Percentiles rank a stretch among this genome's conserved stretches.
These are phyloP conservation scores for Motacilla tschutschensis DNA, from an alignment of 2,113 vertebrate genomes.

Conservation along the genomic window DNA sequence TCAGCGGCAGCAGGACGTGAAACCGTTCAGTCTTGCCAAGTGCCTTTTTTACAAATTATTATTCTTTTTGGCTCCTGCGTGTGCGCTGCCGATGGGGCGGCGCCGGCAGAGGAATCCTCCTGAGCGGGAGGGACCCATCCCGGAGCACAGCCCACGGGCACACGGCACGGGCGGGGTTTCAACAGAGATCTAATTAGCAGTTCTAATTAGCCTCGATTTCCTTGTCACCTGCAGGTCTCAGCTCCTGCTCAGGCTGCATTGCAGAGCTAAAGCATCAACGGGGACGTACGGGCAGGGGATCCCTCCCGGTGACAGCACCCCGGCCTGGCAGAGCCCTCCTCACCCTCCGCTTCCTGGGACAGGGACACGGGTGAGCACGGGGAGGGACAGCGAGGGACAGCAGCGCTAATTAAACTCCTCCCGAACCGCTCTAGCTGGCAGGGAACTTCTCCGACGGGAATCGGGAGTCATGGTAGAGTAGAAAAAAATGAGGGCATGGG, in stretches of 20 bases:
- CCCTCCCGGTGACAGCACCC: not conserved
- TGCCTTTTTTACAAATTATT: not conserved
- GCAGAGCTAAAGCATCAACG: not conserved
- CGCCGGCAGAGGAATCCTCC: not conserved
- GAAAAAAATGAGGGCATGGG: slow-evolving; percentile 8
- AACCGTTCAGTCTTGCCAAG: not conserved
- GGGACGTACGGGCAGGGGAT: fast-evolving
- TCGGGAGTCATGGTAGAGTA: not conserved
- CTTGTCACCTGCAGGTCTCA: not conserved
- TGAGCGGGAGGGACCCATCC: not conserved
- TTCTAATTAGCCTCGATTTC: slow-evolving; percentile 33
- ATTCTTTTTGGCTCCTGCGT: fast-evolving
- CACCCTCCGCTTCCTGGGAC: fast-evolving
- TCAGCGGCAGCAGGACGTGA: fast-evolving
- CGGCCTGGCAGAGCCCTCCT: not conserved
- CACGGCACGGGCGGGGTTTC: not conserved
- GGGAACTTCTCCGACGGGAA: not conserved
- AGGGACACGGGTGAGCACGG: fast-evolving
- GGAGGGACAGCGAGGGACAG: not conserved
- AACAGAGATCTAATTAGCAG: not conserved
- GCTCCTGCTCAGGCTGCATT: not conserved
- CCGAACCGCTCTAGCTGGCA: not conserved
- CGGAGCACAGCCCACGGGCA: not conserved
- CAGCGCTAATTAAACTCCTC: not conserved
- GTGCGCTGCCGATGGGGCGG: not conserved